phyloP scores from a whole-genome alignment of 2,113 vertebrate genomes.

The Nannobrachium achirus region DNA sequence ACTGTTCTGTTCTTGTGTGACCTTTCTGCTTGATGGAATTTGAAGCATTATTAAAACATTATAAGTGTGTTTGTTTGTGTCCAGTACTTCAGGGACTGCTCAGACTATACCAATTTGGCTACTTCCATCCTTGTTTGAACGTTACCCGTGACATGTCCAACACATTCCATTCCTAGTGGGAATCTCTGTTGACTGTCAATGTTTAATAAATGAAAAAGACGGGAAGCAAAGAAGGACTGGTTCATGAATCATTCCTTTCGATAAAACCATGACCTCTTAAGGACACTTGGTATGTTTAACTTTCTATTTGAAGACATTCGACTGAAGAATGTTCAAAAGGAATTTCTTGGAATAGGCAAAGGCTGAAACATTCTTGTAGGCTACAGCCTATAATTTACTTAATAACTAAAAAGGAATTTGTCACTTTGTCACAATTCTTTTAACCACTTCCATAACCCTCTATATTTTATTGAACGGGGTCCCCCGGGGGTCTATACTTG shows the following conservation, averaged over 20 bases:
- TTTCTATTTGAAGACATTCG: conserved; percentile 11
- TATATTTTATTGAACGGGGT: too few species aligned
- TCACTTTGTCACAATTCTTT: too few species aligned
- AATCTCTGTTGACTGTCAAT: conserved; percentile 10
- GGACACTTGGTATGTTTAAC: conserved; percentile 4
- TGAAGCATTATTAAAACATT: conserved; percentile 3
- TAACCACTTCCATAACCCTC: too few species aligned
- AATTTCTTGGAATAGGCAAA: not conserved
- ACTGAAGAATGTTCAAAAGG: not conserved
- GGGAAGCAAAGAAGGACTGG: not conserved
- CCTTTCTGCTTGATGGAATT: not conserved
- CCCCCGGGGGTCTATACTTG: too few species aligned
- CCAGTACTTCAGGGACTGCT: not conserved
- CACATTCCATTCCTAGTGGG: conserved; percentile 1
- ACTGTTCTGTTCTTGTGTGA: conserved; percentile 7
- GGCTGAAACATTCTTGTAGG: not conserved
- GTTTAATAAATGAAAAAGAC: not conserved
- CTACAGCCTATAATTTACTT: not conserved
- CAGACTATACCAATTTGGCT: not conserved
- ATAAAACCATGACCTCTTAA: not conserved
- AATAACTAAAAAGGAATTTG: too few species aligned
- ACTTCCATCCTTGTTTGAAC: not conserved
- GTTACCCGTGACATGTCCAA: not conserved
- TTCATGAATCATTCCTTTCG: conserved; percentile 15
- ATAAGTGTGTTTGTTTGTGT: not conserved